phyloP scores from a whole-genome alignment of 2,888 invertebrate genomes.

The Euplagia quadripunctaria region DNA sequence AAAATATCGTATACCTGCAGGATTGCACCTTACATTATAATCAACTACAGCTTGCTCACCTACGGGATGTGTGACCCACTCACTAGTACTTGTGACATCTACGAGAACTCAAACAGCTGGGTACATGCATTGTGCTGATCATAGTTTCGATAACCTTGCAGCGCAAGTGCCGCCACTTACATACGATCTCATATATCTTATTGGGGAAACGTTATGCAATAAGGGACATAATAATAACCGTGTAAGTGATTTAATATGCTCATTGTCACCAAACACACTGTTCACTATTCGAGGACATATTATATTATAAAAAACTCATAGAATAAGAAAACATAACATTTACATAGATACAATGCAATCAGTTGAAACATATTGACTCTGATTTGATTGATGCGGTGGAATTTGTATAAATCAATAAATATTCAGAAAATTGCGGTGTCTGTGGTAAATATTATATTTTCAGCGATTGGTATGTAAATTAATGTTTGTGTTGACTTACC shows the following conservation, averaged over 20 bases:
- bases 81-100: constrained; percentile 59
- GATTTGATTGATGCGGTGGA: constrained; percentile 43
- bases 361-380: constrained; percentile 29
- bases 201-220: constrained; percentile 33
- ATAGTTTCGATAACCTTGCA: constrained; percentile 16
- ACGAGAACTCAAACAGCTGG: constrained; percentile 46
- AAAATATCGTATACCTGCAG: constrained; percentile 93
- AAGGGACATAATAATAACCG: constrained; percentile 37
- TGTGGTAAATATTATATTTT: constrained; percentile 67
- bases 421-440: constrained; percentile 32
- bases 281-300: constrained; percentile 32
- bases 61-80: constrained; percentile 54
- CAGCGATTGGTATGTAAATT: constrained; percentile 30
- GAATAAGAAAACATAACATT: constrained; percentile 61
- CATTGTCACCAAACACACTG: constrained; percentile 42
- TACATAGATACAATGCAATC: constrained; percentile 41
- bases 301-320: constrained; percentile 38
- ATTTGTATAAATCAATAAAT: constrained; percentile 24
- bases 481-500: constrained; percentile 85
- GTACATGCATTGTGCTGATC: constrained; percentile 69
- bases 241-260: constrained; percentile 37
- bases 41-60: constrained; percentile 83
- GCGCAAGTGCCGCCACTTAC: constrained; percentile 33
- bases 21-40: constrained; percentile 87
- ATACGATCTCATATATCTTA: constrained; percentile 31